These are phyloP conservation scores for Empis livida DNA, from an alignment of 2,888 invertebrate genomes.

Conservation along the genomic window DNA sequence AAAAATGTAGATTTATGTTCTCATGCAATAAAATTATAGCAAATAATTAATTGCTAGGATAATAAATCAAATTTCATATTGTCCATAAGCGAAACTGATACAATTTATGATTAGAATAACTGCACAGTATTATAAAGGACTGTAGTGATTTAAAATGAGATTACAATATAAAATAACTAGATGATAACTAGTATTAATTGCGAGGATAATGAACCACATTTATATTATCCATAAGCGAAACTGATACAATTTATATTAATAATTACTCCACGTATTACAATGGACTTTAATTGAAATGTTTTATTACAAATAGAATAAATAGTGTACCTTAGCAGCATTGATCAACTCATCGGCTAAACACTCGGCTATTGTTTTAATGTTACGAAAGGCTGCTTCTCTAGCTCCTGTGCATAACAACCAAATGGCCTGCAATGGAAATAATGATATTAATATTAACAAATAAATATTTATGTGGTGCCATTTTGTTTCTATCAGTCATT, in stretches of 20 bases:
- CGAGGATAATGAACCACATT: slow-evolving; percentile 9
- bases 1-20: slow-evolving; percentile 16
- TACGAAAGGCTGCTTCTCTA: slow-evolving; percentile 97
- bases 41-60: slow-evolving; percentile 13
- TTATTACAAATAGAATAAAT: neutral
- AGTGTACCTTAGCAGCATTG: slow-evolving; percentile 86
- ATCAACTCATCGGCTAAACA: slow-evolving; percentile 99
- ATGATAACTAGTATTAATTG: no score
- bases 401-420: slow-evolving; percentile 82
- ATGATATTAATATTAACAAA: neutral
- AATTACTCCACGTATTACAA: slow-evolving; percentile 5
- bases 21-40: slow-evolving; percentile 15
- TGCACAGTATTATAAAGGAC: slow-evolving; percentile 8
- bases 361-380: slow-evolving; percentile 99
- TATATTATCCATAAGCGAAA: slow-evolving; percentile 6
- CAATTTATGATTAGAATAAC: neutral
- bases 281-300: slow-evolving; percentile 2
- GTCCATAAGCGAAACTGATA: slow-evolving; percentile 8
- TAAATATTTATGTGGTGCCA: neutral
- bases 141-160: neutral
- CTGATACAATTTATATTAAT: slow-evolving; percentile 3
- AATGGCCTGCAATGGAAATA: neutral
- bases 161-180: neutral
- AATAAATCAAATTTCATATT: slow-evolving; percentile 6
- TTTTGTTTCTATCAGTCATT: neutral